Base-by-base conservation (phyloP, 2,888 invertebrate species). In the Tridacna crocea region DNA sequence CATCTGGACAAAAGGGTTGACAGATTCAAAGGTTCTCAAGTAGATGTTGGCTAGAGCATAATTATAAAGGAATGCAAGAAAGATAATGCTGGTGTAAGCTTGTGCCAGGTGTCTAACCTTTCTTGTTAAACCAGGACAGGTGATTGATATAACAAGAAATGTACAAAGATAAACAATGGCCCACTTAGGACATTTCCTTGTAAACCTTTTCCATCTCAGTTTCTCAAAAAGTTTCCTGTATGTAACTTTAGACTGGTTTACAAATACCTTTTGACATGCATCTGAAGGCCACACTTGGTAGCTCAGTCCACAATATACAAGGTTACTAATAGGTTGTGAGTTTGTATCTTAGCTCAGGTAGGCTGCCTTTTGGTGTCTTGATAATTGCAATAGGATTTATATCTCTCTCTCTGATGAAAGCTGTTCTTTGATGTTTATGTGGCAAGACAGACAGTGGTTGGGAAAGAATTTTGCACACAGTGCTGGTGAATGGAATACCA, bases 141-240 rank as follows among this genome's bases (percentile, higher is more conserved):
- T 70, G 70, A 70, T 70, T 70, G 51, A 70, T 48, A 48, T n/a
- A 68, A 68, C 68, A 68, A 17, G 68, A 68, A 36, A 47, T 17
- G n/a, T 47, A 68, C 47, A 68, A 68, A 61, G 61, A 61, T 61
- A 61, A 61, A 61, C n/a, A 61, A 61, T 61, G 61, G n/a, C 61
- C 61, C 24, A 61, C 6, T 61, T 61, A 24, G 61, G 26, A 61
- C 61, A 61, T 24, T 24, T 61, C 12, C 61, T 1, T 22, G 13
- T 36, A 24, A 55, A 55, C 55, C 55, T 55, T 55, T 55, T 55
- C 19, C 55, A 6, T 55, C 55, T 19, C 3, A 55, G 63, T 22
- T n/a, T 17, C 22, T 63, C 22, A 8, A 3, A n/a, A 4, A 36
- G 36, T 36, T 36, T 36, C 8, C 36, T 4, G 3, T 36, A 8